A percentile compares a stretch with the other conserved stretches of the same genome.
These are phyloP conservation scores for Cyclophora punctaria DNA, from an alignment of 2,888 invertebrate species.

Conservation along the genomic window DNA sequence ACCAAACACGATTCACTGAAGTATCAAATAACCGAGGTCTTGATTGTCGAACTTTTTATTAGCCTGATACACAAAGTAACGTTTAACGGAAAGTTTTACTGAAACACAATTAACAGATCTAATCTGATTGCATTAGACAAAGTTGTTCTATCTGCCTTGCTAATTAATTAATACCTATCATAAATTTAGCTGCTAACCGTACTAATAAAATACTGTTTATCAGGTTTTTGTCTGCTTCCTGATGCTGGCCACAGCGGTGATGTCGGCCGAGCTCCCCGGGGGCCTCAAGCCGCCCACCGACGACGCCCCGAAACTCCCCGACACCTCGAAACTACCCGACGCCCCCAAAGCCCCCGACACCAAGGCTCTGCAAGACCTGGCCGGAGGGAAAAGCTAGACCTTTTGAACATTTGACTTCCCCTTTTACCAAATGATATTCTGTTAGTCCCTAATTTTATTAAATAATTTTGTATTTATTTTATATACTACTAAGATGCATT, in stretches of 20 bases:
- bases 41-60: no score
- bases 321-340: slow-evolving; percentile 18
- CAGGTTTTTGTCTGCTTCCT: slow-evolving; percentile 47
- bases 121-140: no score
- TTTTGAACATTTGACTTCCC: no score
- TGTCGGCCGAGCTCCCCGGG: slow-evolving; percentile 30
- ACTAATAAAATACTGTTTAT: not conserved
- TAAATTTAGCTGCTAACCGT: not conserved
- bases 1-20: no score
- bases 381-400: slow-evolving; percentile 18
- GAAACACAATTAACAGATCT: no score
- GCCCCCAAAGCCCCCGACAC: slow-evolving; percentile 18
- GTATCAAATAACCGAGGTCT: no score
- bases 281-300: slow-evolving; percentile 31
- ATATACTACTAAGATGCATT: slow-evolving; percentile 25
- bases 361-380: slow-evolving; percentile 24
- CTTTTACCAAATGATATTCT: no score
- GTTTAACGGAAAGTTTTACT: no score
- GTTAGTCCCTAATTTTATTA: not conserved
- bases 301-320: slow-evolving; percentile 32
- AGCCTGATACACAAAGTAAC: no score
- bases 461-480: slow-evolving; percentile 6
- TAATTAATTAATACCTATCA: not conserved
- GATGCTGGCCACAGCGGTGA: slow-evolving; percentile 40
- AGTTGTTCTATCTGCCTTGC: no score